Percentiles rank a stretch among this genome's conserved stretches.
phyloP scores from a whole-genome alignment of 1,140 invertebrate species.

The Leptopilina clavipes region DNA sequence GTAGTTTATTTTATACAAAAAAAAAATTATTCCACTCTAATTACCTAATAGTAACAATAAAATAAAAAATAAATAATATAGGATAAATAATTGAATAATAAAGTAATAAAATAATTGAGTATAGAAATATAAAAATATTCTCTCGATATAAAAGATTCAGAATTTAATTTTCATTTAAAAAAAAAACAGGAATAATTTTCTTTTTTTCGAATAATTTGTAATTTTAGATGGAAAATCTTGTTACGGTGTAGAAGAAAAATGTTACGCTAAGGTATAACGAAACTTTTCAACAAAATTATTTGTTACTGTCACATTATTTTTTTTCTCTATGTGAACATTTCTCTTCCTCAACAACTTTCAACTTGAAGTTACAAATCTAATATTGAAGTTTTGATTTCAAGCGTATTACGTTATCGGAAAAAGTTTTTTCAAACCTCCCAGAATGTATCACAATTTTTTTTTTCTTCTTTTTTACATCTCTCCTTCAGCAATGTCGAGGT shows the following conservation, averaged over 20 bases:
- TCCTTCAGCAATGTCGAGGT: background rate
- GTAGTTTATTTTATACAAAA: background rate
- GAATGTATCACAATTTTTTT: conserved; percentile 44
- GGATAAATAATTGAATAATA: no score
- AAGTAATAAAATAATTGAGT: no score
- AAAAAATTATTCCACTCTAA: no score
- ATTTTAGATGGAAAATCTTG: background rate
- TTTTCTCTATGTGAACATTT: conserved; percentile 12
- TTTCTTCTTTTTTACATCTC: conserved; percentile 50
- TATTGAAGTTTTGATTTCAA: conserved; percentile 20
- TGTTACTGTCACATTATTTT: conserved; percentile 16
- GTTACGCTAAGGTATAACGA: background rate
- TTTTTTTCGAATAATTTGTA: no score
- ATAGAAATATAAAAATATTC: no score
- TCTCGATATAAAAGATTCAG: no score
- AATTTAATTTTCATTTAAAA: no score
- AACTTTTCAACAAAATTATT: conserved; percentile 17
- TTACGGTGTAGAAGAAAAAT: background rate
- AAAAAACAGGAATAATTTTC: no score
- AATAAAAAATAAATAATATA: no score
- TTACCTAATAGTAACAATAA: no score
- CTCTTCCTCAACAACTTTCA: conserved; percentile 15
- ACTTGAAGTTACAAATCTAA: conserved; percentile 14
- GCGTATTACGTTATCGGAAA: conserved; percentile 19
- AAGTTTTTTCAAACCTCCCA: conserved; percentile 17